These are phyloP conservation scores for Onychomys arenicola DNA, from an alignment of 2,797 vertebrate species.

Conservation along the genomic window DNA sequence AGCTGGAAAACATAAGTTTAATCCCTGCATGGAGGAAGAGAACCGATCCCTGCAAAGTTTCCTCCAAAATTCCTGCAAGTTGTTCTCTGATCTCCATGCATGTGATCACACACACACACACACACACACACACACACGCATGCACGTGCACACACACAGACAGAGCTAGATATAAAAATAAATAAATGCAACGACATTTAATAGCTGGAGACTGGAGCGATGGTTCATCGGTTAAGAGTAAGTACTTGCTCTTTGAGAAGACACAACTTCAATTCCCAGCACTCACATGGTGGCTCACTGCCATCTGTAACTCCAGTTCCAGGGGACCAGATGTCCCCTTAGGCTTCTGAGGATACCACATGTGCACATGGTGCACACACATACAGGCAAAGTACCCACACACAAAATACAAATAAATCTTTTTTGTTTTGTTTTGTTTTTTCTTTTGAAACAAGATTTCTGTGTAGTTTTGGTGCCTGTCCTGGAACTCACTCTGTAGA, in stretches of 20 bases:
- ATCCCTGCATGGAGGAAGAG: background rate
- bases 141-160: background rate
- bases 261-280: background rate
- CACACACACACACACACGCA: background rate
- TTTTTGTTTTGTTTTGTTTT: too few relatives aligned
- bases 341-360: background rate
- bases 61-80: background rate
- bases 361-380: background rate
- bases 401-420: background rate
- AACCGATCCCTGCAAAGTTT: background rate
- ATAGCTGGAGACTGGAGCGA: background rate
- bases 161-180: background rate
- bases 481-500: too few relatives aligned
- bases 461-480: too few relatives aligned
- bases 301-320: background rate
- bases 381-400: background rate
- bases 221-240: background rate
- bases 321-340: background rate
- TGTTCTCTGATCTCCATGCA: background rate
- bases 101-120: background rate
- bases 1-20: background rate
- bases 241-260: background rate
- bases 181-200: background rate
- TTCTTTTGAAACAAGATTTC: too few relatives aligned
- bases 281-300: background rate